A percentile compares a stretch with the other conserved stretches of the same genome.
phyloP scores from a whole-genome alignment of 2,888 invertebrate species.

The Himalopsyche kuldschensis region DNA sequence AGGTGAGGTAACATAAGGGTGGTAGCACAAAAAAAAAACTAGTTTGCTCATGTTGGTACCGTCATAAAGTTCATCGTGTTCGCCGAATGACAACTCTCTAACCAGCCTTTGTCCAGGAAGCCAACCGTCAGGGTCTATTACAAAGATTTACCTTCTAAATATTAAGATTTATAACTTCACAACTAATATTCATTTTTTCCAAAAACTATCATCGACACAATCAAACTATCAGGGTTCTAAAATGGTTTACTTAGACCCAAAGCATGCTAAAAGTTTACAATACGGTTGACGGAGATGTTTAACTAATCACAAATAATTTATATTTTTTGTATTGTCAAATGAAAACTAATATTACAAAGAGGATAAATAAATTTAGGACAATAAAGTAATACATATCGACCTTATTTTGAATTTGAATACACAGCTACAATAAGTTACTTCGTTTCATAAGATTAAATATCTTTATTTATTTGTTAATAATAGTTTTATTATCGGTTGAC shows the following conservation, averaged over 20 bases:
- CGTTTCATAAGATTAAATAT: too few relatives aligned
- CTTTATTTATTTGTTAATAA: too few relatives aligned
- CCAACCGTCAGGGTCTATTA: conserved; percentile 59
- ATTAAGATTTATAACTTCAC: background rate
- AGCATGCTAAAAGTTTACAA: background rate
- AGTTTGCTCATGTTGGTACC: conserved; percentile 16
- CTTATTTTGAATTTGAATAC: too few relatives aligned
- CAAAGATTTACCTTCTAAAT: background rate
- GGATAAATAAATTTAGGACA: too few relatives aligned
- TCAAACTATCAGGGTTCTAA: conserved; percentile 35
- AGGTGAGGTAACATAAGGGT: background rate
- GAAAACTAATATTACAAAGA: too few relatives aligned
- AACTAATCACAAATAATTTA: background rate
- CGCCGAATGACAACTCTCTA: conserved; percentile 56
- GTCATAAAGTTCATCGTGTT: conserved; percentile 47
- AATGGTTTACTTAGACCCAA: conserved; percentile 13
- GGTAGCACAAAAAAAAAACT: background rate
- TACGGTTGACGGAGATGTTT: background rate
- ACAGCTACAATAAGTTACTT: too few relatives aligned
- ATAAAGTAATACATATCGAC: too few relatives aligned
- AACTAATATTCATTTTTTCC: background rate
- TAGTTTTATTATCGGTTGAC: too few relatives aligned
- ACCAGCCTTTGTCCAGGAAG: conserved; percentile 60
- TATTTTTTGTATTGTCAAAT: too few relatives aligned
- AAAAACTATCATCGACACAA: background rate